These are phyloP conservation scores for Ctenochaetus hawaiiensis DNA, from an alignment of 2,797 vertebrate species.

Conservation along the genomic window DNA sequence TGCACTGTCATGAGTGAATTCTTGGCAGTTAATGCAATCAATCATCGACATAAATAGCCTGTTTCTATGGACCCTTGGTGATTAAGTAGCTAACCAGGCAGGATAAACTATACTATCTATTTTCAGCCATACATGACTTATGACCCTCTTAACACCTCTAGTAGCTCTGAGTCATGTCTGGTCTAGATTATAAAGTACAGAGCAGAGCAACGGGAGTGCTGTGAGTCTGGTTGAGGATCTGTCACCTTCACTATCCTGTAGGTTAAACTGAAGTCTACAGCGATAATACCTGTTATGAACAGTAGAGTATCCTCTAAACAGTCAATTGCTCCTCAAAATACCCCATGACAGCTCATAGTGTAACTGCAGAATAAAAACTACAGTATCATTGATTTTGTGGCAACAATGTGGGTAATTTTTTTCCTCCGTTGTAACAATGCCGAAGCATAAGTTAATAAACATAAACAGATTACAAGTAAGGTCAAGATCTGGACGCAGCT, in stretches of 20 bases:
- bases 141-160: constrained; percentile 78
- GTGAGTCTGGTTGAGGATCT: constrained; percentile 54
- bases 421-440: constrained; percentile 16
- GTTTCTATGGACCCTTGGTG: constrained; percentile 64
- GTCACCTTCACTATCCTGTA: constrained; percentile 66
- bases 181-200: constrained; percentile 69
- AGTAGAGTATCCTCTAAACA: constrained; percentile 45
- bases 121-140: constrained; percentile 78
- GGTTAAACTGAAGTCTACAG: constrained; percentile 69
- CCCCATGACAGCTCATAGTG: constrained; percentile 26
- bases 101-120: constrained; percentile 81
- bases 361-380: constrained; percentile 29
- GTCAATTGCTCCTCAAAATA: constrained; percentile 23
- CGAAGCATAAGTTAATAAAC: constrained; percentile 1
- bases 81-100: constrained; percentile 78
- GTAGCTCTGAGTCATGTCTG: constrained; percentile 80
- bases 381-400: constrained; percentile 33
- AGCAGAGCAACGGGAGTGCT: constrained; percentile 48
- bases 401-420: not conserved
- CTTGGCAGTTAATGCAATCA: constrained; percentile 64
- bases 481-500: not conserved
- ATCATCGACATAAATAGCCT: constrained; percentile 75
- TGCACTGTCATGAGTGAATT: constrained; percentile 63
- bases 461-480: not conserved
- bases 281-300: constrained; percentile 52